phyloP scores from a whole-genome alignment of 2,797 vertebrate genomes.

The Pantherophis alleghaniensis region DNA sequence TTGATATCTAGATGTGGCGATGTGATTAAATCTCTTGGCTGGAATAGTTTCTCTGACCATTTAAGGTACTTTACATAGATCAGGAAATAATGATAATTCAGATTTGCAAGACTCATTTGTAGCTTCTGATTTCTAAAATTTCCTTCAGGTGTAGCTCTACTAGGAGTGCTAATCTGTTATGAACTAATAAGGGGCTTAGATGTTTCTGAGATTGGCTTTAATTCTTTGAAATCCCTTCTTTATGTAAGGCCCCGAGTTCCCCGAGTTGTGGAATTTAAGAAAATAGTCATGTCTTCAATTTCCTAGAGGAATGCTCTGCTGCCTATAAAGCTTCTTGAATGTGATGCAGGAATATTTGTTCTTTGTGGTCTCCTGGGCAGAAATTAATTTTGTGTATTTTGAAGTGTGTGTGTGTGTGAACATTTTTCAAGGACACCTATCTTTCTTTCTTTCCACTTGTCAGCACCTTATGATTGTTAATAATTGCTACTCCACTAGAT shows the following conservation, averaged over 20 bases:
- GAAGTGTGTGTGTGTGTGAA: background rate
- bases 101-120: background rate
- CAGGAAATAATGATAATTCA: background rate
- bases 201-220: background rate
- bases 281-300: background rate
- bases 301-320: background rate
- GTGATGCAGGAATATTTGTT: background rate
- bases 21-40: background rate
- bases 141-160: background rate
- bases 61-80: background rate
- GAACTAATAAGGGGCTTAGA: background rate
- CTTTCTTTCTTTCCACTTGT: too few relatives aligned
- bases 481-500: background rate
- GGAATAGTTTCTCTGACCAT: background rate
- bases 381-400: background rate
- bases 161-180: background rate
- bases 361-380: background rate
- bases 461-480: background rate
- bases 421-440: background rate
- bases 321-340: background rate
- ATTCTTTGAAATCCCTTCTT: background rate
- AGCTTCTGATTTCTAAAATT: background rate
- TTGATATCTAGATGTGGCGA: background rate
- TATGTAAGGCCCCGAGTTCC: background rate
- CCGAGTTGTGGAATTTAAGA: background rate